phyloP scores from a whole-genome alignment of 1,140 invertebrate species.

The Telenomus remus region DNA sequence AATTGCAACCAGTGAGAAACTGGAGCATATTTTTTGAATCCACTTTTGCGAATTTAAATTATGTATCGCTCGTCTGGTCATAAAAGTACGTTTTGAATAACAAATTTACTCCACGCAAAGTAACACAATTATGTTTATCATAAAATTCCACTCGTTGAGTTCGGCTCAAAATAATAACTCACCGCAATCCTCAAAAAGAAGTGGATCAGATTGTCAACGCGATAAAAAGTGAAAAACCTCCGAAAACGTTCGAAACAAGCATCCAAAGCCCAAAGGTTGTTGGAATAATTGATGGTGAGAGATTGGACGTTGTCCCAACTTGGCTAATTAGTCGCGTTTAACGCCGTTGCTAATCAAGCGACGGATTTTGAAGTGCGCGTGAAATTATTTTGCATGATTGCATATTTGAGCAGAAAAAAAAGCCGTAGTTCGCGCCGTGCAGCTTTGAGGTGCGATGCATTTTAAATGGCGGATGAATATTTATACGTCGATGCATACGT shows the following conservation, averaged over 20 bases:
- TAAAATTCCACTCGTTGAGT: too few relatives aligned
- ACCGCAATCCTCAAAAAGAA: too few relatives aligned
- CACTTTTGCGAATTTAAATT: too few relatives aligned
- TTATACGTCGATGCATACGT: conserved; percentile 12
- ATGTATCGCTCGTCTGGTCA: too few relatives aligned
- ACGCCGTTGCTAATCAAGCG: conserved; percentile 23
- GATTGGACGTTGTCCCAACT: conserved; percentile 17
- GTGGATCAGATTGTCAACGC: too few relatives aligned
- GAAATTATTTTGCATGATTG: conserved; percentile 13
- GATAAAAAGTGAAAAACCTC: conserved; percentile 7
- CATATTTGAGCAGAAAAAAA: conserved; percentile 28
- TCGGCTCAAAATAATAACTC: too few relatives aligned
- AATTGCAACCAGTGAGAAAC: conserved; percentile 2
- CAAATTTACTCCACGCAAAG: too few relatives aligned
- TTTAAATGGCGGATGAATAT: conserved; percentile 8
- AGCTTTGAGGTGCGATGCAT: conserved; percentile 11
- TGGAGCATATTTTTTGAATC: too few relatives aligned
- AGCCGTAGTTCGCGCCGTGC: too few relatives aligned
- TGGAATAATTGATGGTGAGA: conserved; percentile 21
- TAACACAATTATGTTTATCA: too few relatives aligned
- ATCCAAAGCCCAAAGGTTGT: conserved; percentile 11
- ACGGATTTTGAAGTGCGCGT: conserved; percentile 7
- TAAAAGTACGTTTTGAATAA: too few relatives aligned
- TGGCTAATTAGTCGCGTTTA: conserved; percentile 37
- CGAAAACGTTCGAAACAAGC: not conserved